phyloP scores from a whole-genome alignment of 2,888 invertebrate species.

The Carabus problematicus region DNA sequence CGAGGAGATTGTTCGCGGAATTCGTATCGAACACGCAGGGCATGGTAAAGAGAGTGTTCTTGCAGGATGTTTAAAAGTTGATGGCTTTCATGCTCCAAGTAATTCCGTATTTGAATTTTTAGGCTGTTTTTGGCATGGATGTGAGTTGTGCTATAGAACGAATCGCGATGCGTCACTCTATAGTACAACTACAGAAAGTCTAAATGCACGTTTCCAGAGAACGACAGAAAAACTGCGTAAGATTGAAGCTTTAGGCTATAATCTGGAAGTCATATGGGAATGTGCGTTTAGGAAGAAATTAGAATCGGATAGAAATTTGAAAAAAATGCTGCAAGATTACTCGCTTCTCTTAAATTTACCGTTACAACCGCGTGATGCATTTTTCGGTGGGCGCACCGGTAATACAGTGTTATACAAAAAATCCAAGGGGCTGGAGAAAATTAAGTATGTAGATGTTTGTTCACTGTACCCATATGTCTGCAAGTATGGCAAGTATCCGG shows the following conservation, averaged over 20 bases:
- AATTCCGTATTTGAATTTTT: not conserved
- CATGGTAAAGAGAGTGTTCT: not conserved
- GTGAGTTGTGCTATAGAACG: not conserved
- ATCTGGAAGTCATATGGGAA: too few relatives aligned
- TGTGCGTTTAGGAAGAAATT: too few relatives aligned
- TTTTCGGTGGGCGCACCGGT: too few relatives aligned
- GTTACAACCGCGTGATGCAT: too few relatives aligned
- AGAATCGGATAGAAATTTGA: too few relatives aligned
- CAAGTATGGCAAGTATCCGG: not conserved
- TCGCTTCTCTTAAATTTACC: too few relatives aligned
- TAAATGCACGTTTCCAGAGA: constrained; percentile 1
- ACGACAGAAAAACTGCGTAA: constrained; percentile 8
- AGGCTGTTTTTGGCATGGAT: not conserved
- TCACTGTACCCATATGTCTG: too few relatives aligned
- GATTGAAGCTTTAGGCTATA: too few relatives aligned
- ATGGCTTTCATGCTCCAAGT: constrained; percentile 7
- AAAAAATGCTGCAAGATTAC: too few relatives aligned
- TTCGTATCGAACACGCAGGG: constrained; percentile 26
- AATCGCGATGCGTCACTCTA: constrained; percentile 2
- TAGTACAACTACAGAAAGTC: not conserved
- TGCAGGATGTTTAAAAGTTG: not conserved
- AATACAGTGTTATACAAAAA: too few relatives aligned
- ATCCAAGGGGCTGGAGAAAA: too few relatives aligned
- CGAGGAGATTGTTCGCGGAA: constrained; percentile 37
- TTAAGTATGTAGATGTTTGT: too few relatives aligned